phyloP scores from a whole-genome alignment of 2,113 vertebrate species.

The Lophius piscatorius region DNA sequence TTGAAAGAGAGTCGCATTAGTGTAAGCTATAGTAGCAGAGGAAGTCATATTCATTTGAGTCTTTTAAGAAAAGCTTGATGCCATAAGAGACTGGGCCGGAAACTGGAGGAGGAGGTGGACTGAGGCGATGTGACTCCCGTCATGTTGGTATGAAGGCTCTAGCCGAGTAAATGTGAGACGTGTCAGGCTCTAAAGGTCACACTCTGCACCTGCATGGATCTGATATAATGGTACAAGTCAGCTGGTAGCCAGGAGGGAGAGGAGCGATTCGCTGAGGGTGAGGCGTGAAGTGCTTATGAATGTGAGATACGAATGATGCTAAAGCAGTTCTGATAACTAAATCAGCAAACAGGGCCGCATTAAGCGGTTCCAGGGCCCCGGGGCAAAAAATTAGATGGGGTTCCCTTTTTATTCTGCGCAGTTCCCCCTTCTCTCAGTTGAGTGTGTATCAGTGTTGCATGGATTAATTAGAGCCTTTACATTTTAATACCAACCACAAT shows the following conservation, averaged over 20 bases:
- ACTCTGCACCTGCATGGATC: neutral
- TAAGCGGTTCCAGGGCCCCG: neutral
- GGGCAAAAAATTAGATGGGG: neutral
- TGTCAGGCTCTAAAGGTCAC: neutral
- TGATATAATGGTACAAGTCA: neutral
- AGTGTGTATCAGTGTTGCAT: neutral
- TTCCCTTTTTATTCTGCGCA: too few relatives aligned
- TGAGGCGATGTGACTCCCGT: neutral
- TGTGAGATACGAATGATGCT: too few relatives aligned
- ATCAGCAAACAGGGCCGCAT: neutral
- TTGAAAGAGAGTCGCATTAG: too few relatives aligned
- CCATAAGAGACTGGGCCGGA: neutral
- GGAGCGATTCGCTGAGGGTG: constrained; percentile 2
- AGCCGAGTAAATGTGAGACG: neutral
- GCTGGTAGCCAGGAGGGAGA: neutral
- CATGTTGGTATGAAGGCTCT: neutral
- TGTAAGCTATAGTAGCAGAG: too few relatives aligned
- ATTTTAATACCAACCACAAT: too few relatives aligned
- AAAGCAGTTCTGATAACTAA: too few relatives aligned
- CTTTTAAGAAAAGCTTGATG: neutral
- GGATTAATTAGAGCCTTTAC: too few relatives aligned
- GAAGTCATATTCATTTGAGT: too few relatives aligned
- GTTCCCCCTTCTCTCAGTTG: neutral
- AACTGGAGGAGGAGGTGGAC: neutral
- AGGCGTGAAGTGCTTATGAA: neutral